Evolutionary conservation across 2,797 vertebrate species (phyloP), one percentile per base, ranked within the genome.

Genomic region (Hephaestus fuliginosus): DNA sequence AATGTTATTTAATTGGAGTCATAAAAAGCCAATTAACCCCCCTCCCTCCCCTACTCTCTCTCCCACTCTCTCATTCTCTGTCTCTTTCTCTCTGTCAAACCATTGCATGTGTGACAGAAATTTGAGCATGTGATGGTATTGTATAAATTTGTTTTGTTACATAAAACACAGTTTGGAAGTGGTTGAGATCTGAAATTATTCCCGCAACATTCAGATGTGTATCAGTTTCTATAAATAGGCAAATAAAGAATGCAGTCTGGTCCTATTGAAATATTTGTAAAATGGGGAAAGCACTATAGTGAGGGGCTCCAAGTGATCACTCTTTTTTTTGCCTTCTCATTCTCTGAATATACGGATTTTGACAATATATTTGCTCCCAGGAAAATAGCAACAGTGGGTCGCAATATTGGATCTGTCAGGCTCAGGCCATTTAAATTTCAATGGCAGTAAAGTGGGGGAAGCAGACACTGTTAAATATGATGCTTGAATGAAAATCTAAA

Each of bases 1-100:
- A 96, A 96, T 96, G 95, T 95, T 96, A 95, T 95, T 95, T 96
- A 96, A 96, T 96, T 96, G 95, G 94, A 96, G 95, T 96, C 95
- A 96, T 96, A 96, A 96, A 96, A 96, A 96, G 95, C 93, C 95
- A 95, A 96, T 96, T 96, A 96, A 95, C 95, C 95, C 94, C 91
- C 87, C 82, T 85, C 82, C 74, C 70, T 66, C 86, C 82, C 74
- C 70, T 66, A 63, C 71, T 79, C 78, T 77, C 82, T 76, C 48
- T 85, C 78, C 60, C 70, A 72, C 85, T 88, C 84, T 81, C 76
- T 69, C 76, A 67, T 74, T 87, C 75, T 78, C 88, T 88, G 75
- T 83, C 86, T 88, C 83, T 90, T 89, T 76, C 88, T 76, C 81
- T 77, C 85, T 82, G 80, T 87, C 88, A 88, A 86, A 78, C 78